These are phyloP conservation scores for Ceratina calcarata DNA, from an alignment of 1,140 invertebrate species.

Conservation along the genomic window DNA sequence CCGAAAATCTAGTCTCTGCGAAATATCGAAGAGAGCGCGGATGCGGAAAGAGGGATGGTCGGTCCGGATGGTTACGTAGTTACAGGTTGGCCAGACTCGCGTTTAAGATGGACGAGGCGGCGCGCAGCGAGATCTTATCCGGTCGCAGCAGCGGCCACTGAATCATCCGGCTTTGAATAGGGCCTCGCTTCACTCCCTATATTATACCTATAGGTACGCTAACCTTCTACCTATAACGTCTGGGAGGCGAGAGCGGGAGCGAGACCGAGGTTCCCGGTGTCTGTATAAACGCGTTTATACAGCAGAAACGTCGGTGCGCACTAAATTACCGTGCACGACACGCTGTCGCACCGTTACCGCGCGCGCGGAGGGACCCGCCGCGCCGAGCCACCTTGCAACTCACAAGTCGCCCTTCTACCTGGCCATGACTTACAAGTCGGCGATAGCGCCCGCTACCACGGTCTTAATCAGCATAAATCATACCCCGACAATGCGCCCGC, in stretches of 20 bases:
- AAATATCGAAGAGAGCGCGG: conserved; percentile 14
- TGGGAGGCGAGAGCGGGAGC: conserved; percentile 30
- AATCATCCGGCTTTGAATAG: conserved; percentile 80
- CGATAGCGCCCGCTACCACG: conserved; percentile 76
- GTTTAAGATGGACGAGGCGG: conserved; percentile 76
- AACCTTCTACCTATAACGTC: conserved; percentile 62
- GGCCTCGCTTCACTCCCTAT: conserved; percentile 73
- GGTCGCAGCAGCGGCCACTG: conserved; percentile 74
- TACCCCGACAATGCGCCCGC: conserved; percentile 69
- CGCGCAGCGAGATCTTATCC: conserved; percentile 77
- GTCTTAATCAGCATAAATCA: conserved; percentile 80
- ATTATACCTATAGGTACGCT: conserved; percentile 73
- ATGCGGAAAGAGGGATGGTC: conserved; percentile 52
- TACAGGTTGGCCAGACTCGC: conserved; percentile 70
- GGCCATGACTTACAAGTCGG: conserved; percentile 72
- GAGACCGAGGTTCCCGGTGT: conserved; percentile 22
- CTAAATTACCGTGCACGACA: conserved; percentile 70
- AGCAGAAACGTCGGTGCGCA: conserved; percentile 60
- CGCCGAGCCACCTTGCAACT: conserved; percentile 47
- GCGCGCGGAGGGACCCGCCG: conserved; percentile 29
- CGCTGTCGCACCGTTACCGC: conserved; percentile 57
- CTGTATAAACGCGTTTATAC: conserved; percentile 61
- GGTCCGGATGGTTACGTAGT: conserved; percentile 69
- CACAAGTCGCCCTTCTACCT: conserved; percentile 43
- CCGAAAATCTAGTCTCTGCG: not conserved